Base-by-base conservation (phyloP, 2,797 vertebrate species). In the Miichthys miiuy region DNA sequence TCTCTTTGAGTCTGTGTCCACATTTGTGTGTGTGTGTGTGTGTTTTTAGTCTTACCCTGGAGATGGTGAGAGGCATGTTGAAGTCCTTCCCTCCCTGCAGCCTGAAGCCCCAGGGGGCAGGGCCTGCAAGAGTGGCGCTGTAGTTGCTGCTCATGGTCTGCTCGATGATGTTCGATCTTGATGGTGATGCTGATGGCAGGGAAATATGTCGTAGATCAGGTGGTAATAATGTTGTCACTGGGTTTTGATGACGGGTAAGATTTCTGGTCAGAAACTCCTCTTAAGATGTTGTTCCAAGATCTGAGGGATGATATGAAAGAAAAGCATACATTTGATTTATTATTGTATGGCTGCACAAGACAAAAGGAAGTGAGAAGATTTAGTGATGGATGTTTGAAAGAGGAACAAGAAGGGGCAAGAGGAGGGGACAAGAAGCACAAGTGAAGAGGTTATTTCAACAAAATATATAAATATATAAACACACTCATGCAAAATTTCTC, bases 1-100 rank as follows among this genome's bases (percentile, higher is more conserved):
- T 81, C 11, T 73, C 52, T 58, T 52, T 17, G 41, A 60, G 25
- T 71, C 60, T 27, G 21, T 51, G 72, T 63, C 3, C n/a, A 38
- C 10, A 23, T 70, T 27, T 86, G 44, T 50, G n/a, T 68, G 48
- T 16, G 38, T 50, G n/a, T 68, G 52, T 16, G 70, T 85, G 21
- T 34, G 85, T 27, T 50, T 67, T 70, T 10, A 23, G 47, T 73
- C 97, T 97, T 95, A 99, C 97, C 94, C 97, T 96, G 83, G 98
- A 99, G 92, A 99, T 98, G 72, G 97, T 96, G 82, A 99, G 96
- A 65, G 97, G 97, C 97, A 98, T 96, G 92, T 96, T 99, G 95
- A 99, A 99, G 94, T 99, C 98, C 91, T 99, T 99, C 77, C 98
- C 98, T 50, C 98, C 98, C 90, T 99, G 98, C 88, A 99, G 97